Evolutionary conservation across 2,888 invertebrate genomes (phyloP), one percentile per base, ranked within the genome.

Genomic region (Hybos culiciformis): DNA sequence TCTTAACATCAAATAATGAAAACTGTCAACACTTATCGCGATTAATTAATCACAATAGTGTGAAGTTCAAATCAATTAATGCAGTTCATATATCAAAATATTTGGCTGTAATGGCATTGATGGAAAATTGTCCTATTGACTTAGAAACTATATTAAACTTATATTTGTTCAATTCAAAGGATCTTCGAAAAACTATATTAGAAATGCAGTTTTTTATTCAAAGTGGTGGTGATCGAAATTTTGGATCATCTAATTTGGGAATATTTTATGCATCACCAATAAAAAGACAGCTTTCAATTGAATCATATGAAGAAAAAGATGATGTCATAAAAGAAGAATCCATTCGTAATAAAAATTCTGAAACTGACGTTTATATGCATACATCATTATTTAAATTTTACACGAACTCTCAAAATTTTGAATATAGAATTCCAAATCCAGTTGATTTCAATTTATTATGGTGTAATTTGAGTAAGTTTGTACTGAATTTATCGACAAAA

Each of bases 1-100:
- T 92, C 49, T 71, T 93, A 53, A 82, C 87, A 2, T 79, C 84
- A 12, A 78, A 75, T 42, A 75, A 82, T 53, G 56, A 71, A 5
- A 67, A 70, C 34, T 78, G 78, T 51, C 61, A 70, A 8, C 75
- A 80, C 60, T 65, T 83, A 38, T 76, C 74, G 59, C 78, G 74
- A 50, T 71, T 78, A 51, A 61, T 74, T 43, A 66, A 58, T 44
- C 61, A 61, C 48, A 63, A 62, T 23, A 52, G 48, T 3, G 62
- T 66, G 21, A 37, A 48, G 11, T 66, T 65, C 44, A 45, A 53
- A 7, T 23, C 56, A 0, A 60, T 63, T 1, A 62, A 61, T 47
- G 53, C 55, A 0, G 18, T 62, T 5, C 62, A 60, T 43, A 61
- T 63, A 36, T 61, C 64, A 3, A 54, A 58, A 32, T 66, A 56